Conservation (phyloP, 2,113 vertebrate genomes). For the Alaudala cheleensis region DNA sequence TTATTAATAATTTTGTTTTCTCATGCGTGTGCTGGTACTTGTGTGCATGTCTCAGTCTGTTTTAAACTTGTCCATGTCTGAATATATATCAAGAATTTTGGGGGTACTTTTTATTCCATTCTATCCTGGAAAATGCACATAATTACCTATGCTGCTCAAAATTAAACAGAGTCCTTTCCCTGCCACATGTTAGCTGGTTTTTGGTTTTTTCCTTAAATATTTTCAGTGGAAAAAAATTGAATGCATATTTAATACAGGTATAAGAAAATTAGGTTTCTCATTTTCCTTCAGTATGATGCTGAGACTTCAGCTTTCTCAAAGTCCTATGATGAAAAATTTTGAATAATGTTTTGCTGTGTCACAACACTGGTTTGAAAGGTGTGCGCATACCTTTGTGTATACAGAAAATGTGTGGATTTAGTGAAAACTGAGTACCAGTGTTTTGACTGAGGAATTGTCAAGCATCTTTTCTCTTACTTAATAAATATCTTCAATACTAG, state of each 20-base stretch:
- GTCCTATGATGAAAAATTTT: background rate
- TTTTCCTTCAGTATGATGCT: background rate
- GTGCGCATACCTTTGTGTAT: background rate
- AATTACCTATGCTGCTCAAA: background rate
- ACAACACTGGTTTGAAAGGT: background rate
- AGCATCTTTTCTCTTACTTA: background rate
- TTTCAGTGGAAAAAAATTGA: background rate
- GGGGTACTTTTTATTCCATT: background rate
- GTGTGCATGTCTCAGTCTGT: background rate
- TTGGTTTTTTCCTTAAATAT: background rate
- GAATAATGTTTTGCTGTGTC: background rate
- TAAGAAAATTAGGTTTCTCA: background rate
- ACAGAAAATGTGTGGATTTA: background rate
- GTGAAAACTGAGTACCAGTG: background rate
- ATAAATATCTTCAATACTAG: background rate
- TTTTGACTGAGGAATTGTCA: background rate
- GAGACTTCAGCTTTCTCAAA: background rate
- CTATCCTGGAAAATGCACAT: background rate
- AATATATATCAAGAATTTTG: background rate
- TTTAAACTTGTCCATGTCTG: background rate
- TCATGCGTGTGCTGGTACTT: background rate
- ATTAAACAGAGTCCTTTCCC: background rate
- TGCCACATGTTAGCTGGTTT: background rate
- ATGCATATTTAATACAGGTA: background rate
- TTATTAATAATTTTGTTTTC: background rate